Percentiles rank a stretch among this genome's conserved stretches.
phyloP scores from a whole-genome alignment of 2,888 invertebrate species.

The Prenolepis imparis region DNA sequence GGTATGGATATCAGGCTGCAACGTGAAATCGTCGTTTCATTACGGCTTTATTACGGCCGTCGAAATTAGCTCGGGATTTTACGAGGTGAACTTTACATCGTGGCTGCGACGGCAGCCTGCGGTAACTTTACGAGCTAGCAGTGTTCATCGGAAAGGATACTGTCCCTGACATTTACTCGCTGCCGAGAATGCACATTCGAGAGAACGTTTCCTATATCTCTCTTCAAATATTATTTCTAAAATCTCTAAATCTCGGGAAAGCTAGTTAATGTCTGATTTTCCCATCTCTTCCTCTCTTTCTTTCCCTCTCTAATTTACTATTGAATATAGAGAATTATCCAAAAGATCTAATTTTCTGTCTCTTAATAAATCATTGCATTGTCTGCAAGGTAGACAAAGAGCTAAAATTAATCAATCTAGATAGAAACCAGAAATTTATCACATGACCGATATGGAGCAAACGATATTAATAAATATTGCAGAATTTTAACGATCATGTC shows the following conservation, averaged over 20 bases:
- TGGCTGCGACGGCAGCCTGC: background rate
- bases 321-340: background rate
- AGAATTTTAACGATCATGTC: background rate
- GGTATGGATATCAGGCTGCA: background rate
- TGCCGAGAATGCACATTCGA: background rate
- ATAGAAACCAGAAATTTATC: background rate
- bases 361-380: background rate
- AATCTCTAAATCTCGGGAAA: background rate
- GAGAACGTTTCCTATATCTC: background rate
- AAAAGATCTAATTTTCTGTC: background rate
- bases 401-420: background rate
- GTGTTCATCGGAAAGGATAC: constrained; percentile 47
- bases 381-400: background rate
- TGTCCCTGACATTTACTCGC: background rate
- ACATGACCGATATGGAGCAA: background rate
- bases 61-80: constrained; percentile 73
- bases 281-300: background rate
- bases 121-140: constrained; percentile 64
- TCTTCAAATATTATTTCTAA: background rate
- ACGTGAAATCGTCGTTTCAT: constrained; percentile 69
- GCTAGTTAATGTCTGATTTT: background rate
- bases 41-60: constrained; percentile 73
- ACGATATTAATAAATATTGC: background rate
- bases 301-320: background rate
- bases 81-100: constrained; percentile 65